Evolutionary conservation across 2,888 invertebrate species (phyloP), one percentile per base, ranked within the genome.

Genomic region (Blastobasis adustella): DNA sequence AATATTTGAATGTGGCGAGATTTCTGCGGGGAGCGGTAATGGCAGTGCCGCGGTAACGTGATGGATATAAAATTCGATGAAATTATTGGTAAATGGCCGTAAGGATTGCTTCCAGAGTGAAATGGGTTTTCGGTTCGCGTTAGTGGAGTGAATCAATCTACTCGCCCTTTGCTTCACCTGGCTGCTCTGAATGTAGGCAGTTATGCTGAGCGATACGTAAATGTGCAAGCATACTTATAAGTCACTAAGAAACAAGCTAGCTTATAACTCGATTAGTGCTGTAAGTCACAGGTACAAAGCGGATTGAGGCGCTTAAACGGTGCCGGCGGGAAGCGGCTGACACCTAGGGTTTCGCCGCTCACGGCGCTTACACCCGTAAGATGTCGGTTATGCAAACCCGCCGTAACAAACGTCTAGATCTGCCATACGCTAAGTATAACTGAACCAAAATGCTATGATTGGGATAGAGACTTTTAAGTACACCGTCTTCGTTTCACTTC

Each of bases 1-100:
- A 88, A 87, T 88, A 87, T 88, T 88, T 85, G 87, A 84, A 85
- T 85, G 86, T 80, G 85, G 85, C 71, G 82, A 85, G 87, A 87
- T 87, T 87, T 87, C 86, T 86, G 76, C 81, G 63, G 84, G 84
- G 86, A 86, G 72, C 71, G 68, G 77, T 84, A 85, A 85, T 83
- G 84, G 84, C 78, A 66, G 73, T 71, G 71, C 67, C 69, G 68
- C 72, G 77, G 76, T 79, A 82, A 79, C 77, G 76, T 85, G 84
- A 85, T 85, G 82, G 85, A 84, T 85, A 85, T 82, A 81, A 86
- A 82, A 81, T 81, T 85, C 83, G 80, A 85, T 81, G 76, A 77
- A 84, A 85, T 86, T 85, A 84, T 84, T 82, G 79, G 72, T 78
- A 84, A 86, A 86, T 83, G 83, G 80, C 73, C 73, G 76, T 74